Evolutionary conservation across 2,888 invertebrate species (phyloP).

Genomic region (Blastobasis lacticolella): DNA sequence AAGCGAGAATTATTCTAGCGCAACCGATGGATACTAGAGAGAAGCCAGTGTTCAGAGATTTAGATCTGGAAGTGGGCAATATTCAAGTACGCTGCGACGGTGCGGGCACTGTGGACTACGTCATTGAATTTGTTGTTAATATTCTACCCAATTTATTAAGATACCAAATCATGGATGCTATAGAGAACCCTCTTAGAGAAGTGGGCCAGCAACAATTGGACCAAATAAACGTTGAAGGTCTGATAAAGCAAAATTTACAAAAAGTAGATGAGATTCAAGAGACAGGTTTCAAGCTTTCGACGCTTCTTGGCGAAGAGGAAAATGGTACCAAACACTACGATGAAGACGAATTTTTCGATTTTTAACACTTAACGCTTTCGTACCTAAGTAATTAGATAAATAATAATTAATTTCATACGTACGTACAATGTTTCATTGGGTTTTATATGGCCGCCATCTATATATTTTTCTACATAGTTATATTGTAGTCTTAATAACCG

Average conservation of each 20-base stretch:
- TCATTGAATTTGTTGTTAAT: conserved; percentile 86
- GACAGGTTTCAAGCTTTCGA: conserved; percentile 58
- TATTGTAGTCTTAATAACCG: no score
- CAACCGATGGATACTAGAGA: conserved; percentile 86
- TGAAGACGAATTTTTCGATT: conserved; percentile 66
- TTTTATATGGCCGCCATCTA: no score
- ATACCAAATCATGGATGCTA: conserved; percentile 89
- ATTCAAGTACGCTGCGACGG: conserved; percentile 89
- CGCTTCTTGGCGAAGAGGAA: conserved; percentile 25
- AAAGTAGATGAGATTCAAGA: conserved; percentile 76
- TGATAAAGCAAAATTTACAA: conserved; percentile 80
- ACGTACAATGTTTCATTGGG: no score
- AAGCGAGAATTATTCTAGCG: conserved; percentile 78
- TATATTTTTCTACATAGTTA: no score
- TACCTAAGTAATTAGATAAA: neutral
- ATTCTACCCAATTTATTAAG: conserved; percentile 88
- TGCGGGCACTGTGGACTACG: conserved; percentile 89
- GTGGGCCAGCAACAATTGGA: conserved; percentile 83
- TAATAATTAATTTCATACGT: no score
- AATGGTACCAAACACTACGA: conserved; percentile 36
- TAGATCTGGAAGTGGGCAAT: conserved; percentile 87
- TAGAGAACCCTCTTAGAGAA: conserved; percentile 84
- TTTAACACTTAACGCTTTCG: conserved; percentile 21
- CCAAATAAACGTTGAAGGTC: conserved; percentile 81
- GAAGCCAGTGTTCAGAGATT: conserved; percentile 79